Percentiles rank a stretch among this genome's conserved stretches.
Conservation (phyloP, 2,888 invertebrate species). For the Iphiclides podalirius region DNA sequence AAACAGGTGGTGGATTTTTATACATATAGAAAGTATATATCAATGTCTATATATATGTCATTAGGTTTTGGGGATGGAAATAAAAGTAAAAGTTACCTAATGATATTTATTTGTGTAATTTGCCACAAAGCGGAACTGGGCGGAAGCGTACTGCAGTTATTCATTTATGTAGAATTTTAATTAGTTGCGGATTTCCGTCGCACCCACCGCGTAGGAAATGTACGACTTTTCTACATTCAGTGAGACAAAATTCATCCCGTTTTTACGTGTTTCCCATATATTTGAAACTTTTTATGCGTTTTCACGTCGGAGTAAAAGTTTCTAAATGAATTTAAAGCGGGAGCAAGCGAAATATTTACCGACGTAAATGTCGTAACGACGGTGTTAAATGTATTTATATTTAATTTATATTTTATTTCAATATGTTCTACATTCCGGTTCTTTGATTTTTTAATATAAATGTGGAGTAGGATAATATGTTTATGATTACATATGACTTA, state of each 20-base stretch:
- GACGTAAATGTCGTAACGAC: background rate
- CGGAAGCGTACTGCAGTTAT: slow-evolving; percentile 59
- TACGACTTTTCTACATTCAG: slow-evolving; percentile 40
- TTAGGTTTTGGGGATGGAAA: background rate
- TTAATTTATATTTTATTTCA: too few species aligned
- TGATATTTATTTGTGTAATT: slow-evolving; percentile 38
- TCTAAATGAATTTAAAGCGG: background rate
- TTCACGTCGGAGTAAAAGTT: background rate
- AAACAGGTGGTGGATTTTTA: slow-evolving; percentile 35
- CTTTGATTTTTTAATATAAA: too few species aligned
- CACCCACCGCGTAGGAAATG: slow-evolving; percentile 42
- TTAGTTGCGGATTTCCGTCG: slow-evolving; percentile 67
- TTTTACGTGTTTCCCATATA: slow-evolving; percentile 14
- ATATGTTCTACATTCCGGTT: too few species aligned
- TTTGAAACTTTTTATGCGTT: slow-evolving; percentile 13
- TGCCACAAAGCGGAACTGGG: slow-evolving; percentile 34
- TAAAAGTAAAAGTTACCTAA: slow-evolving; percentile 23
- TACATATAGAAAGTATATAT: slow-evolving; percentile 24
- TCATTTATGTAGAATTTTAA: slow-evolving; percentile 72
- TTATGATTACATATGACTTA: too few species aligned
- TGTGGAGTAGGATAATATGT: too few species aligned
- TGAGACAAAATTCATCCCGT: slow-evolving; percentile 32
- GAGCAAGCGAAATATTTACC: background rate
- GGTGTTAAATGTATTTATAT: background rate
- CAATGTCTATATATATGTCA: slow-evolving; percentile 3